Evolutionary conservation across 1,140 invertebrate species (phyloP), one percentile per base, ranked within the genome.

Genomic region (Cydia strobilella): DNA sequence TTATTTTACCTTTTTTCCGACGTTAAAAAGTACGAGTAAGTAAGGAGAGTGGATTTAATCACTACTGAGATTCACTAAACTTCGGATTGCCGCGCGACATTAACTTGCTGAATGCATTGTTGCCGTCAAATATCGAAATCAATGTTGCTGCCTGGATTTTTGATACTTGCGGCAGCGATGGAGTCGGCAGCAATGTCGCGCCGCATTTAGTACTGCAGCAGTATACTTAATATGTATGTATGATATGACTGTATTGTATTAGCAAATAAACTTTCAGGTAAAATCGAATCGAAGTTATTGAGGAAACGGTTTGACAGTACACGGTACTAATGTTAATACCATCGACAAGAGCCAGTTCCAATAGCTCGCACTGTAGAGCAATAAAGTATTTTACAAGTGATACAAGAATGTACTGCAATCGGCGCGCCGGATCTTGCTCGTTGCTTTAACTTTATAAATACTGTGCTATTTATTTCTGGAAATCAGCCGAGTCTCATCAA

Each of bases 311-410:
- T 51, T n/a, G 48, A 73, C 15, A 27, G n/a, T 54, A 42, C 39
- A 48, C 27, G 15, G 18, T 10, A n/a, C 18, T 51, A 51, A n/a
- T n/a, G 48, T 51, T 51, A 51, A n/a, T n/a, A n/a, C 51, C 25
- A 74, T 12, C 25, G 3, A 15, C 45, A 12, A 72, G 42, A 76
- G 25, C 82, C 83, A 86, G 74, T 86, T 59, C 72, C 69, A 69
- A 74, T n/a, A 20, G 27, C 9, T 4, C 73, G 45, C 25, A 84
- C 73, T 84, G 76, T 71, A 79, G 71, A 78, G 80, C 90, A 91
- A 92, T 91, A 92, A 92, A 92, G 88, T 90, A 92, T 91, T 90
- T 88, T 92, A 92, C 87, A 91, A 91, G 89, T 92, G 90, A 92
- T 92, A 92, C 88, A 89, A 89, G 89, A 90, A 87, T 84, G 83